Base-by-base conservation (phyloP, 2,888 invertebrate genomes). In the Sarcophaga carnaria region DNA sequence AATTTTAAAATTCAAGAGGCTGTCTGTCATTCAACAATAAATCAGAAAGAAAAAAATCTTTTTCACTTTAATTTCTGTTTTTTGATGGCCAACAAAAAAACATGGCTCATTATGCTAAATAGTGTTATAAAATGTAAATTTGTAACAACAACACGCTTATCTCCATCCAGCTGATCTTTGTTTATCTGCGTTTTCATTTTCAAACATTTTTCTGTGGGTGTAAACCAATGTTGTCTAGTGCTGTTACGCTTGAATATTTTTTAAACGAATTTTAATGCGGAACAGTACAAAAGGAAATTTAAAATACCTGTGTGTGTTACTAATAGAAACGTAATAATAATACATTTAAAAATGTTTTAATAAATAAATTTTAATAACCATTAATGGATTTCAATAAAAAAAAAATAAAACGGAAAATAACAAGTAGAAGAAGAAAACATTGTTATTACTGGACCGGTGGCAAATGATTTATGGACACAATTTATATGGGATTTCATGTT, bases 221-320 rank as follows among this genome's bases (percentile, higher is more conserved):
- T 67, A 12, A 4, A n/a, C 10, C 37, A 66, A 64, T 67, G n/a
- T 67, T 37, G 17, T 17, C 54, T 59, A 64, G n/a, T 74, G n/a
- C 62, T 8, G 20, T 49, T 75, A 17, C 4, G 12, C 54, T 54
- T 37, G 37, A 10, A 37, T 37, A 37, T 37, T 37, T 49, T 64
- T 45, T 20, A 20, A 77, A 54, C 27, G 25, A 77, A 70, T 78
- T 60, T 60, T 49, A 25, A 64, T 62, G 71, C 60, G 59, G 54
- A 12, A 54, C 14, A 12, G 17, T 54, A 54, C 17, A 54, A 54
- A 54, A 54, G 37, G 17, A 54, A 54, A 54, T 54, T 14, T 54
- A 0, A 54, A 54, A 54, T 54, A 4, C 4, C 11, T 54, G 17
- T 54, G 4, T 25, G 27, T 54, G 54, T 54, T 54, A 54, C 54